A percentile compares a stretch with the other conserved stretches of the same genome.
Evolutionary conservation across 2,113 vertebrate genomes (phyloP).

Genomic region (Phocoena sinus): DNA sequence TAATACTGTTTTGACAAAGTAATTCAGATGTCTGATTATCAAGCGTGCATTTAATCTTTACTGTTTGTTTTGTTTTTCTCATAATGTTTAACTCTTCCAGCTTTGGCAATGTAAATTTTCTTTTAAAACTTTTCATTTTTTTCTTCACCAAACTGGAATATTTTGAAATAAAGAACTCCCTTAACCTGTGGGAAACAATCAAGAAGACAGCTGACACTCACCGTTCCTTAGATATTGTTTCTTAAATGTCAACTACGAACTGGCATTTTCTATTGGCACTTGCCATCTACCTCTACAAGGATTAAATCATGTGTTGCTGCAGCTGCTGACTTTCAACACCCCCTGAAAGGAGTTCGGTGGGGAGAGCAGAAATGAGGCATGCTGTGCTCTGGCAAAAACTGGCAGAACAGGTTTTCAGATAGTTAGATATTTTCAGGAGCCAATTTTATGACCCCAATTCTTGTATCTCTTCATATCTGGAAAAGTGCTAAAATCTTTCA

Average conservation of each 20-base stretch:
- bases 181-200: not conserved
- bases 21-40: not conserved
- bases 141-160: not conserved
- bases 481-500: no score
- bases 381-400: no score
- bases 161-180: not conserved
- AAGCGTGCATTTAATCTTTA: not conserved
- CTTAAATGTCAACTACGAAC: not conserved
- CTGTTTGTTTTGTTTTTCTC: not conserved
- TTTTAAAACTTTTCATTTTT: not conserved
- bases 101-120: not conserved
- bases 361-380: no score
- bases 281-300: no score
- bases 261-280: no score
- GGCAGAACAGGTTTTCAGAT: no score
- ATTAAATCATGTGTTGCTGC: no score
- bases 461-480: no score
- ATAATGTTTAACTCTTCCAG: not conserved
- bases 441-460: no score
- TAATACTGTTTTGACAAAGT: slow-evolving; percentile 24
- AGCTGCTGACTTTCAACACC: no score
- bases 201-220: not conserved
- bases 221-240: not conserved
- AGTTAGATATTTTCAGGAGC: no score
- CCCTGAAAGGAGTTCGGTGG: no score